phyloP scores from a whole-genome alignment of 1,140 invertebrate genomes.

The Dreissena polymorpha region DNA sequence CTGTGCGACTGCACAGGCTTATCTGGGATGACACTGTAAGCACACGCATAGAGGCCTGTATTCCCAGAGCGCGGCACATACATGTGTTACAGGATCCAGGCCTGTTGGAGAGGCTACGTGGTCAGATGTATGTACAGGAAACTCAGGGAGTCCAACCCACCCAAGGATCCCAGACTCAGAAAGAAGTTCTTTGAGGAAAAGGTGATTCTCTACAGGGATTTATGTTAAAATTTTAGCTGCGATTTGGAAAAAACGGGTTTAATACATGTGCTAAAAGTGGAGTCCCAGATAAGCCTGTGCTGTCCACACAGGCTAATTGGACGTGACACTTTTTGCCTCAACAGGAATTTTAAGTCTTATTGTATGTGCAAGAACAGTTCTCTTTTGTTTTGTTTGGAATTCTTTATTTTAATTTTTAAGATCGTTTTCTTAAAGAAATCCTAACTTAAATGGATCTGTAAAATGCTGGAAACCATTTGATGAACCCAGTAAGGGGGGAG shows the following conservation, averaged over 20 bases:
- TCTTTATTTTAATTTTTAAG: background rate
- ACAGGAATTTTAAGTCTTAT: no score
- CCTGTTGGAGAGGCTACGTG: slow-evolving; percentile 78
- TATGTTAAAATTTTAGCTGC: background rate
- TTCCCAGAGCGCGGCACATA: background rate
- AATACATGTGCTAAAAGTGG: no score
- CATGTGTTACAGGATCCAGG: slow-evolving; percentile 74
- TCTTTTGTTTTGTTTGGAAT: background rate
- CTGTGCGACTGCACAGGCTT: no score
- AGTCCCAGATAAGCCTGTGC: no score
- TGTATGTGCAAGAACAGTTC: background rate
- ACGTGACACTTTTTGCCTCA: no score
- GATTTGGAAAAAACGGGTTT: background rate
- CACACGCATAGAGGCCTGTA: no score
- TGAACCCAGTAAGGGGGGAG: no score
- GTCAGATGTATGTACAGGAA: slow-evolving; percentile 77
- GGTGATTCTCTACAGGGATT: slow-evolving; percentile 57
- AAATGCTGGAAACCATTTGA: background rate
- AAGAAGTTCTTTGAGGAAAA: slow-evolving; percentile 78
- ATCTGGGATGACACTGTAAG: no score
- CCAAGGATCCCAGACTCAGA: slow-evolving; percentile 76
- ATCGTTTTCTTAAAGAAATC: background rate
- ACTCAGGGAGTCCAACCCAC: slow-evolving; percentile 74
- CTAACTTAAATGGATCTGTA: background rate
- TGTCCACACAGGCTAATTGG: no score